phyloP scores from a whole-genome alignment of 2,113 vertebrate genomes.

The Patagioenas fasciata region DNA sequence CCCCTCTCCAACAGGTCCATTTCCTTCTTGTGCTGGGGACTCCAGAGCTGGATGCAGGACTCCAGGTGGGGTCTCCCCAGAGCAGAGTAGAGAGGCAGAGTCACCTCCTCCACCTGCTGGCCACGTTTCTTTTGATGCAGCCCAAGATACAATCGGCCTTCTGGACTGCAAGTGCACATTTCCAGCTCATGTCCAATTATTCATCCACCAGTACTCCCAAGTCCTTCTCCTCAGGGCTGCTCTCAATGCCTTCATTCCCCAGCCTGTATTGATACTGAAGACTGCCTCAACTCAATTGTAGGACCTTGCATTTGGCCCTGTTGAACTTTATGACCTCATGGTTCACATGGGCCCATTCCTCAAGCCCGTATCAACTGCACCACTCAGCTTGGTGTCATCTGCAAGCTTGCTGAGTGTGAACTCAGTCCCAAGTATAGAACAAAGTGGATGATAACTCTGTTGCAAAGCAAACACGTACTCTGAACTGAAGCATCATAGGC shows the following conservation, averaged over 20 bases:
- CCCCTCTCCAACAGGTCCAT: background rate
- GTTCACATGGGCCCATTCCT: background rate
- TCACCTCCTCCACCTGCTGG: background rate
- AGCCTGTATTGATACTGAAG: rapidly evolving
- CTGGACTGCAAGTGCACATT: background rate
- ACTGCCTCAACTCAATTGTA: rapidly evolving
- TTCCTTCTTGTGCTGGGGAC: background rate
- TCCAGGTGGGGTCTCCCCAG: background rate
- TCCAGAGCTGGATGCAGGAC: rapidly evolving
- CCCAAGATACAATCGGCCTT: background rate
- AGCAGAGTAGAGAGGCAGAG: background rate
- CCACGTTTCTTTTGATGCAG: background rate
- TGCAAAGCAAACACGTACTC: background rate
- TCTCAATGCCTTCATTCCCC: background rate
- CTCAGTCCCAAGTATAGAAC: background rate
- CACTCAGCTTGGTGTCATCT: background rate
- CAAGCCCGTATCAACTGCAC: background rate
- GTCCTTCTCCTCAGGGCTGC: rapidly evolving
- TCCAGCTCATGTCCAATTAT: rapidly evolving
- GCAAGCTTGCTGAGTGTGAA: background rate
- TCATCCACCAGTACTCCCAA: background rate
- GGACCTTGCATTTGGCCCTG: background rate
- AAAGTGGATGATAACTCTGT: background rate
- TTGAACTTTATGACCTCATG: background rate
- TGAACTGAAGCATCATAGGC: background rate